Conservation (phyloP, 2,797 vertebrate species). For the Uromys caudimaculatus region DNA sequence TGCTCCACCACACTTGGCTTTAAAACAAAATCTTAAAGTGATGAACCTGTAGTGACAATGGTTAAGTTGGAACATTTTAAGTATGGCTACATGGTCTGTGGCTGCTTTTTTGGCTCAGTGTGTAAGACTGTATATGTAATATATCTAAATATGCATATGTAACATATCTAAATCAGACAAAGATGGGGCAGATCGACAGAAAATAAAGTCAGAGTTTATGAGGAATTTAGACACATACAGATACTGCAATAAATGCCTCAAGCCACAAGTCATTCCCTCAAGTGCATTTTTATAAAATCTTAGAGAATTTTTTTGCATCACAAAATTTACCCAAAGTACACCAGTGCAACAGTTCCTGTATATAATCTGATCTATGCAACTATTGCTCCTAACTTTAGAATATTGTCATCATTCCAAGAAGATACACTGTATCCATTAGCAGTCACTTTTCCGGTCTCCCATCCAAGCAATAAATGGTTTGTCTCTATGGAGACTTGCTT, state of each 20-base stretch:
- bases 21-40: neutral
- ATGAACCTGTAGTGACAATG: neutral
- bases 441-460: neutral
- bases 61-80: slow-evolving; percentile 8
- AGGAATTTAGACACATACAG: neutral
- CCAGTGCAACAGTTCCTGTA: neutral
- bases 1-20: neutral
- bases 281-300: neutral
- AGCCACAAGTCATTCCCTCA: neutral
- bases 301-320: neutral
- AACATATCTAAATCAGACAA: slow-evolving; percentile 1
- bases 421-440: neutral
- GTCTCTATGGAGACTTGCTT: neutral
- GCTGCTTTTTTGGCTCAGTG: neutral
- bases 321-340: neutral
- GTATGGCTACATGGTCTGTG: neutral
- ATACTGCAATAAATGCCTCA: slow-evolving; percentile 14
- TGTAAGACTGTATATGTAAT: neutral
- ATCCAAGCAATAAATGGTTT: neutral
- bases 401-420: neutral
- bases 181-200: neutral
- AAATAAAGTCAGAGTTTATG: neutral
- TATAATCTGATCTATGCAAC: neutral
- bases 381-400: neutral
- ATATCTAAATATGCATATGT: neutral